phyloP scores from a whole-genome alignment of 2,888 invertebrate genomes.

The Volucella inanis region DNA sequence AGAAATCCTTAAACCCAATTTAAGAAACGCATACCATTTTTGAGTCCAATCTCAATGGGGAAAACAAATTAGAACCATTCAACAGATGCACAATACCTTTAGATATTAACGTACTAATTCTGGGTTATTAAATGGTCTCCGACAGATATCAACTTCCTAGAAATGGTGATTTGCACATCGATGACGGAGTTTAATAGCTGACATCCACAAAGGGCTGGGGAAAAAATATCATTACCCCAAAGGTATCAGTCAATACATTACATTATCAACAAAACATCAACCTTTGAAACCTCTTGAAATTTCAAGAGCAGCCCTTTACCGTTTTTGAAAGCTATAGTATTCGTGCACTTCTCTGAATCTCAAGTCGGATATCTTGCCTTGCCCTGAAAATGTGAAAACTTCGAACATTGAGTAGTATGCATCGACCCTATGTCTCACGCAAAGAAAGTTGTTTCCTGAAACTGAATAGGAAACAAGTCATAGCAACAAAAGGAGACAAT shows the following conservation, averaged over 20 bases:
- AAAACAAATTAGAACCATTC: background rate
- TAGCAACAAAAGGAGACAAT: too few species aligned
- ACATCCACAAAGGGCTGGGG: background rate
- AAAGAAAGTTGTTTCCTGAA: too few species aligned
- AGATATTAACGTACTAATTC: slow-evolving; percentile 15
- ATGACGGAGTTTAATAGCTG: background rate
- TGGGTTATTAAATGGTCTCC: slow-evolving; percentile 22
- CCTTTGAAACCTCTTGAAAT: too few species aligned
- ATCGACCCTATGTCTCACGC: too few species aligned
- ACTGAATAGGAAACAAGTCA: too few species aligned
- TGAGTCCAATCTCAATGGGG: background rate
- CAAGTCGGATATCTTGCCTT: too few species aligned
- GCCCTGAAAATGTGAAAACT: too few species aligned
- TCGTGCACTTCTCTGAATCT: too few species aligned
- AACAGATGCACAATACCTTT: background rate
- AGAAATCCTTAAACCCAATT: background rate
- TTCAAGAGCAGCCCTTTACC: too few species aligned
- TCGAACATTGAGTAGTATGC: too few species aligned
- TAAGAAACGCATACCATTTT: background rate
- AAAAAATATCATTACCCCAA: background rate
- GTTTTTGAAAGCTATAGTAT: too few species aligned
- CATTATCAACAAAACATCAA: too few species aligned
- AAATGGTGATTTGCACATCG: background rate
- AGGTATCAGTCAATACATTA: background rate
- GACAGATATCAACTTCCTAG: slow-evolving; percentile 79